Evolutionary conservation across 2,888 invertebrate genomes (phyloP).

Genomic region (Eustalomyia histrio): DNA sequence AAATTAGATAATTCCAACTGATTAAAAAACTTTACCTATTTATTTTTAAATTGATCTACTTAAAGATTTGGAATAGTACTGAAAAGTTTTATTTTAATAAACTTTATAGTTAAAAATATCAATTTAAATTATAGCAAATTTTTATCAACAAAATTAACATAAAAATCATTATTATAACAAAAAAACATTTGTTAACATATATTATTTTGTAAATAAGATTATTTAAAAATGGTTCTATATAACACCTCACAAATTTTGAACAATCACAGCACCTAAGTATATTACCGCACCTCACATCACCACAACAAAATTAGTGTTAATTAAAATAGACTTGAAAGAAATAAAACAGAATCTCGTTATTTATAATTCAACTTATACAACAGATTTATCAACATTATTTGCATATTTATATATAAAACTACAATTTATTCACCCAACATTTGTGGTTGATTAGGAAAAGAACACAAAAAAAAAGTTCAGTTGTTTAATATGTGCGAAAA

Average conservation of each 20-base stretch:
- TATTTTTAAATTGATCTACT: no score
- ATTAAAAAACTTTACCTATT: no score
- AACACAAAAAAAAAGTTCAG: no score
- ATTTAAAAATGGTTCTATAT: neutral
- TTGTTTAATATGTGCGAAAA: neutral
- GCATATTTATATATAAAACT: neutral
- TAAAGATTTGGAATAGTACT: no score
- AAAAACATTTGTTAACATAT: no score
- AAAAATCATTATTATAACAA: no score
- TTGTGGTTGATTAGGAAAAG: neutral
- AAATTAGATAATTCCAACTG: no score
- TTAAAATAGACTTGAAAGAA: conserved; percentile 24
- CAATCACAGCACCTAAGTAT: neutral
- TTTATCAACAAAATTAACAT: no score
- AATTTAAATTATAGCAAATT: no score
- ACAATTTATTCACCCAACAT: neutral
- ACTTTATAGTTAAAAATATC: no score
- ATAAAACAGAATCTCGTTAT: neutral
- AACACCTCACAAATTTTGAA: conserved; percentile 10
- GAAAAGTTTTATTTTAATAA: no score
- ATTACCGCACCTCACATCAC: neutral
- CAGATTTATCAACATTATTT: conserved; percentile 12
- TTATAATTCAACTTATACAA: neutral
- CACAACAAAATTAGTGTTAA: conserved; percentile 35
- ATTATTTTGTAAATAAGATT: no score